These are phyloP conservation scores for Gorsachius goisagi DNA, from an alignment of 2,113 vertebrate genomes.

Conservation along the genomic window DNA sequence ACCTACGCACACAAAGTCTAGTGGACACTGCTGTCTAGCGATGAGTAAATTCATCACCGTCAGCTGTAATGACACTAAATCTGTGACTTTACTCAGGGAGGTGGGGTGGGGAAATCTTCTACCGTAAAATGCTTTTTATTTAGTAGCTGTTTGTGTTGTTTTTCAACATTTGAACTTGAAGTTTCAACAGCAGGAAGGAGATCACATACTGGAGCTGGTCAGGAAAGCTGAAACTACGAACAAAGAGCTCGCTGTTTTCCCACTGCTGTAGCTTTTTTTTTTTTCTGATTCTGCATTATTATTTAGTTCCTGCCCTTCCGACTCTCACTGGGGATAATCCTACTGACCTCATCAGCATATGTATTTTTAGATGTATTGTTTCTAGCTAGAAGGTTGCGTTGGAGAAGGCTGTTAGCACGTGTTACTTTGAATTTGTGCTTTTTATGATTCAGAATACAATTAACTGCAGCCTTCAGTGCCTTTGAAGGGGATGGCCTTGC, in stretches of 20 bases:
- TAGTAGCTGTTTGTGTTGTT: background rate
- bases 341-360: conserved; percentile 46
- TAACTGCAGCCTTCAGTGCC: background rate
- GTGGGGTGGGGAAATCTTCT: background rate
- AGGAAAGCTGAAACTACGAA: conserved; percentile 2
- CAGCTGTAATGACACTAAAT: background rate
- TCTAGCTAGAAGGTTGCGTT: background rate
- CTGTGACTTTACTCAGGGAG: background rate
- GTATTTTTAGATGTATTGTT: conserved; percentile 62
- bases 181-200: background rate
- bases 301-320: conserved; percentile 17
- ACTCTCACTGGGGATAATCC: background rate
- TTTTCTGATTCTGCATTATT: background rate
- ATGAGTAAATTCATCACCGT: background rate
- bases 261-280: background rate
- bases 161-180: background rate
- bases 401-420: background rate
- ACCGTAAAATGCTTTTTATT: background rate
- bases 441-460: background rate
- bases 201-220: background rate
- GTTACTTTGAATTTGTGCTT: conserved; percentile 3
- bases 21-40: background rate
- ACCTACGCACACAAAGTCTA: background rate
- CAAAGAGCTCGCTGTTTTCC: conserved; percentile 3
- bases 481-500: background rate